Evolutionary conservation across 2,888 invertebrate genomes (phyloP), one percentile per base, ranked within the genome.

Genomic region (Exephanes ischioxanthus): DNA sequence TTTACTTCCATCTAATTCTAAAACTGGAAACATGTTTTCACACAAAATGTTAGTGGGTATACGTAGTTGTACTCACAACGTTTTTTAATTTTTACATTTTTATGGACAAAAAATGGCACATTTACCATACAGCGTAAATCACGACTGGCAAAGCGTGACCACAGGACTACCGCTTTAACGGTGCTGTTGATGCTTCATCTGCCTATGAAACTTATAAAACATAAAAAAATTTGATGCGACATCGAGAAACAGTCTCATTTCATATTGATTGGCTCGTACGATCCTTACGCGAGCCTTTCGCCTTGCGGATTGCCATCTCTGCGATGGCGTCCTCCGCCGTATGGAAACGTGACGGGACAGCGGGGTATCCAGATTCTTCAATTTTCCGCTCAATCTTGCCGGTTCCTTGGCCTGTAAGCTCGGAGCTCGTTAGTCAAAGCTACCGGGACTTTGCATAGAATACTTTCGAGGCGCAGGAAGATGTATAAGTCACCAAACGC

Each of bases 231-330:
- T 30, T 22, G 66, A 53, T 80, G 72, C 66, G 37, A 77, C 76
- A 85, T 80, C 77, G 76, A 79, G 75, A 67, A 45, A 48, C 30
- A 37, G 26, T 67, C 45, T 66, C 68, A 66, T 51, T 61, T 51
- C 55, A 75, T 67, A 53, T 16, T 41, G 58, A 68, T 53, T 66
- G 37, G 53, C 67, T 67, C 67, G 77, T 53, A 55, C 67, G 78
- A 88, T 90, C 89, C 93, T 94, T 94, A 94, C 94, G 88, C 93
- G 94, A 90, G 94, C 94, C 90, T 94, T 94, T 79, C 93, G 91
- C 22, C 93, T 91, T 78, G 93, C 94, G 63, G 94, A 94, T 85
- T 94, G 94, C 94, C 94, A 94, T 83, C 93, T 92, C 83, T 94
- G 94, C 41, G 94, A 94, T 45, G 94, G 94, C 84, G 93, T 93